Evolutionary conservation across 1,140 invertebrate genomes (phyloP), one percentile per base, ranked within the genome.

Genomic region (Dendrolimus punctatus): DNA sequence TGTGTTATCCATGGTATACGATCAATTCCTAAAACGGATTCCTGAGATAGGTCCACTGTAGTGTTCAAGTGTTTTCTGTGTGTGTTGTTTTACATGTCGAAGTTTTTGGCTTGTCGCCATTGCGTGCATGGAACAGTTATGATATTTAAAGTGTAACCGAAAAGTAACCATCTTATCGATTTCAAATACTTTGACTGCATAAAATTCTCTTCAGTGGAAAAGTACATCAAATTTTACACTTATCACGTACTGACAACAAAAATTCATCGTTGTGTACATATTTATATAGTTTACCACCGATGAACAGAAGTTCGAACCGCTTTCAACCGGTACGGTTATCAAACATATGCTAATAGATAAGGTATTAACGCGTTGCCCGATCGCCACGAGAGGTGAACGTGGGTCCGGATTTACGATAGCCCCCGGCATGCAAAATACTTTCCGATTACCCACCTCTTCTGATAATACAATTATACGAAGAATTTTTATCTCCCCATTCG

Each of bases 311-410:
- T 58, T 62, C 8, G 47, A 65, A 65, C 63, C 58, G 62, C 63
- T 71, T 66, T 23, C 7, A 62, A 58, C 59, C 57, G 49, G 55
- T 57, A 40, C 42, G 48, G 51, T 75, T 72, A 72, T 70, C 72
- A 54, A 41, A 8, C 40, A 45, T 62, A 49, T 58, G 66, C 59
- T 66, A 72, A 78, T 73, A 74, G 73, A 78, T 78, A 80, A 80
- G 63, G 68, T 60, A 57, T 53, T 40, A 50, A 63, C 55, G 55
- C 60, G 55, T 58, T 62, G 58, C 43, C 51, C 10, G 45, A 46
- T 49, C 39, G 53, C 73, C 76, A 82, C 73, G 76, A 68, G 63
- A 66, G 57, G 48, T 61, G 52, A 55, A 69, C 75, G 75, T 80
- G 76, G 58, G 49, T 39, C 60, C 62, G 55, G 58, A 69, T 71